These are phyloP conservation scores for Synanthedon myopaeformis DNA, from an alignment of 2,888 invertebrate genomes.

Conservation along the genomic window DNA sequence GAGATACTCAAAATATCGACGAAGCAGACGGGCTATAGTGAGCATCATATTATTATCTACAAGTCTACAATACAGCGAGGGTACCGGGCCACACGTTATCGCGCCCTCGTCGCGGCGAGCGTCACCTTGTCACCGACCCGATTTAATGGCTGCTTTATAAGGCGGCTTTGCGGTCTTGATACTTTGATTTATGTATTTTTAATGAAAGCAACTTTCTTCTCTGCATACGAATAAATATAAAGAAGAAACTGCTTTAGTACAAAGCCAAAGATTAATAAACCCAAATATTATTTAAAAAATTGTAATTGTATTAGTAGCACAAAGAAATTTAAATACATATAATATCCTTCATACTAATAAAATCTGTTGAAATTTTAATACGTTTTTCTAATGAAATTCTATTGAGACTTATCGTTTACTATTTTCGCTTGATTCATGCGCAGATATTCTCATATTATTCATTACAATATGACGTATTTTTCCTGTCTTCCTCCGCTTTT, in stretches of 20 bases:
- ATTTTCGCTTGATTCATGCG: too few species aligned
- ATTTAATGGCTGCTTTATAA: slow-evolving; percentile 59
- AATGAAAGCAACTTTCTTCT: neutral
- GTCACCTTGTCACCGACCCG: slow-evolving; percentile 66
- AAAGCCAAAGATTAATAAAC: too few species aligned
- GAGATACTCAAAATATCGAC: slow-evolving; percentile 24
- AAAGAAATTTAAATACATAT: too few species aligned
- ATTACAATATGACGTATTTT: too few species aligned
- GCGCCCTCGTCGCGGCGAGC: slow-evolving; percentile 49
- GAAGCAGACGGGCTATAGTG: slow-evolving; percentile 32
- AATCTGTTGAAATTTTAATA: too few species aligned
- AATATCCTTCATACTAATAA: too few species aligned
- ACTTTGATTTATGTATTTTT: slow-evolving; percentile 20
- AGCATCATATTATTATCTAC: slow-evolving; percentile 19
- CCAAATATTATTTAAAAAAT: too few species aligned
- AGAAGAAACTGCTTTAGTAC: neutral
- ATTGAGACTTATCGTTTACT: too few species aligned
- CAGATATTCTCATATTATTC: too few species aligned
- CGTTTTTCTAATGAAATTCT: too few species aligned
- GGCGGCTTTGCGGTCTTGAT: slow-evolving; percentile 36
- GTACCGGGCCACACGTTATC: slow-evolving; percentile 56
- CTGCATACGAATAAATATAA: neutral
- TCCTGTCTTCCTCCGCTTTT: too few species aligned
- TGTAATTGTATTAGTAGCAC: too few species aligned
- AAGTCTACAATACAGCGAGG: slow-evolving; percentile 7